Base-by-base conservation (phyloP, 2,888 invertebrate species). In the Acleris laterana region DNA sequence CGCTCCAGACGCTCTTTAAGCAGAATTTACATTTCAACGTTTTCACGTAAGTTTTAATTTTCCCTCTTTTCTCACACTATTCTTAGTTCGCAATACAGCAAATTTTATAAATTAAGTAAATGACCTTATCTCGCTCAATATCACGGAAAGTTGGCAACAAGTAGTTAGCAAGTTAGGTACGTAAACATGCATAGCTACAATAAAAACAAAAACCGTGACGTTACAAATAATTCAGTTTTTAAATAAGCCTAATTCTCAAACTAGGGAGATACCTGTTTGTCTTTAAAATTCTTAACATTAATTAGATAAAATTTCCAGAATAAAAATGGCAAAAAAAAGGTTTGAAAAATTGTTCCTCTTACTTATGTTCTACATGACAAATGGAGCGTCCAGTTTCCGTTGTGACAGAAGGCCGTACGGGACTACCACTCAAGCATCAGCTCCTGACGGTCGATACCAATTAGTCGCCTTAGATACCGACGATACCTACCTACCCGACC, bases 321-420 rank as follows among this genome's bases (percentile, higher is more conserved):
- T 42, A 20, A 49, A 19, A 25, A 66, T 65, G 53, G 56, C 57
- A 62, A 68, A 28, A 62, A 55, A 53, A 63, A 70, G 53, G 67
- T 58, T 67, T 44, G 59, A 52, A 50, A 68, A 44, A 69, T 62
- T 53, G 62, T 48, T 68, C 59, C 53, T 59, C 50, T 32, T 61
- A 3, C 20, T 61, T 16, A 51, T 46, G 32, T 17, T 69, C 1
- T 6, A 51, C 20, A n/a, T 64, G 3, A 48, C 57, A 5, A 57
- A 49, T 11, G 58, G 56, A 20, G 74, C 72, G 5, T 19, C 51
- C 6, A 69, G 80, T 66, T 89, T 87, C 65, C 86, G 89, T 17
- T 92, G 92, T 72, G 89, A 92, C 56, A 79, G 92, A 65, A 79
- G 82, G 62, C 90, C 91, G 0, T 91, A 89, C 70, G 88, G 88